Base-by-base conservation (phyloP, 37 sponge, comb jelly and placozoan species). In the Aplysina aerophoba region DNA sequence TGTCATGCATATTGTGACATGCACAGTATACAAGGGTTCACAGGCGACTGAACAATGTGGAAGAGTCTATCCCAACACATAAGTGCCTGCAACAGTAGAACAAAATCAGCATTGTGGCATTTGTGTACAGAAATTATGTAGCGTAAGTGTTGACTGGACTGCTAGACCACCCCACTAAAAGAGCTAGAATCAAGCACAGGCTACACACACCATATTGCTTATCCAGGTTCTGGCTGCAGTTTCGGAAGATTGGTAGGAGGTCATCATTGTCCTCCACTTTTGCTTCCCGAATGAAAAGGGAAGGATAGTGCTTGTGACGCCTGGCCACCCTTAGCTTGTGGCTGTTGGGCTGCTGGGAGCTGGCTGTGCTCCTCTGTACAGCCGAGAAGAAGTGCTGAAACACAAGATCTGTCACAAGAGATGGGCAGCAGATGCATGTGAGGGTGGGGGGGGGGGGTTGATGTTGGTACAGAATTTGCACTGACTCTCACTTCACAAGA, bases 191-290 rank as follows among this genome's bases (percentile, higher is more conserved):
- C n/a, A n/a, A n/a, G n/a, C 50, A 3, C 50, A 44, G 8, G 50
- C 0, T 57, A 19, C n/a, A 3, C 82, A 72, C 56, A 97, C 97
- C 99, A 86, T 98, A 98, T 12, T 91, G 87, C 54, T 81, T 66
- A 38, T 69, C 75, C 0, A 97, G 77, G 40, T 91, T 85, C 11
- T 84, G 69, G 22, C 78, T 86, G 19, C 81, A 86, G 38, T 91
- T 84, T 8, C 61, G 85, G 77, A 99, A 90, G 58, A 99, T 87
- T 12, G 97, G 97, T 22, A 88, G 75, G 28, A 99, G 81, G 87
- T 99, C 99, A 85, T 99, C 99, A 80, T 93, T 67, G 75, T 99
- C 99, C 86, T 99, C 99, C 63, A 93, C 89, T 58, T 64, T 88
- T 12, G 93, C 93, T 35, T 73, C 63, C 13, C 96, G 60, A 15